Conservation (phyloP, 2,113 vertebrate genomes). For the Ailurus styani region DNA sequence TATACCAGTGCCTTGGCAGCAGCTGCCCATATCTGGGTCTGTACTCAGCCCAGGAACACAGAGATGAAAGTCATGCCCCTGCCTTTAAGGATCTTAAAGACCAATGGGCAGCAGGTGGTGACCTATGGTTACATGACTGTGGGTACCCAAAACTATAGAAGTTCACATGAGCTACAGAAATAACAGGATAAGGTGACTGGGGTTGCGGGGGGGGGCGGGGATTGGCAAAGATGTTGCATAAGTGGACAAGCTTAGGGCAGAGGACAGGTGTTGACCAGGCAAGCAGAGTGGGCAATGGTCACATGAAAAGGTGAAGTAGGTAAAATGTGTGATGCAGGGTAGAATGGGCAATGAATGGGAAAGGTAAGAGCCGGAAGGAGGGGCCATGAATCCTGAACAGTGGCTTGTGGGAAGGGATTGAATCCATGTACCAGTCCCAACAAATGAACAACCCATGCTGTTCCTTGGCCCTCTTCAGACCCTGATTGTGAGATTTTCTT, state of each 20-base stretch:
- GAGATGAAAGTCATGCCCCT: not conserved
- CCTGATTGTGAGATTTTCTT: too few species aligned
- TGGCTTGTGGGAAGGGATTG: not conserved
- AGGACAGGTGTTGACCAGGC: not conserved
- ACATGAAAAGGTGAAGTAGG: not conserved
- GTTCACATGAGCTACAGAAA: not conserved
- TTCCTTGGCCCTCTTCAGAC: not conserved
- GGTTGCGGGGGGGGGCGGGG: not conserved
- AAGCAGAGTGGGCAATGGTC: not conserved
- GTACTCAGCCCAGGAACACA: not conserved
- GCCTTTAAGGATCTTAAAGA: not conserved
- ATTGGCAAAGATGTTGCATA: not conserved
- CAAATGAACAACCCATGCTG: fast-evolving
- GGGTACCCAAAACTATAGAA: not conserved
- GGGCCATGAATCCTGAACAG: not conserved
- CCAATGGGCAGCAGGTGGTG: not conserved
- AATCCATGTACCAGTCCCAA: not conserved
- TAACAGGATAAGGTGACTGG: not conserved
- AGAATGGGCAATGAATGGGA: fast-evolving
- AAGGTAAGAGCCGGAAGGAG: not conserved
- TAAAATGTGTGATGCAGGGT: too few species aligned
- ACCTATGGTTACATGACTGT: not conserved
- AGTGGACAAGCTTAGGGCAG: not conserved
- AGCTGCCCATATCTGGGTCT: not conserved
- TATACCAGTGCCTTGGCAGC: not conserved